These are phyloP conservation scores for Cynocephalus volans DNA, from an alignment of 2,113 vertebrate genomes.

Conservation along the genomic window DNA sequence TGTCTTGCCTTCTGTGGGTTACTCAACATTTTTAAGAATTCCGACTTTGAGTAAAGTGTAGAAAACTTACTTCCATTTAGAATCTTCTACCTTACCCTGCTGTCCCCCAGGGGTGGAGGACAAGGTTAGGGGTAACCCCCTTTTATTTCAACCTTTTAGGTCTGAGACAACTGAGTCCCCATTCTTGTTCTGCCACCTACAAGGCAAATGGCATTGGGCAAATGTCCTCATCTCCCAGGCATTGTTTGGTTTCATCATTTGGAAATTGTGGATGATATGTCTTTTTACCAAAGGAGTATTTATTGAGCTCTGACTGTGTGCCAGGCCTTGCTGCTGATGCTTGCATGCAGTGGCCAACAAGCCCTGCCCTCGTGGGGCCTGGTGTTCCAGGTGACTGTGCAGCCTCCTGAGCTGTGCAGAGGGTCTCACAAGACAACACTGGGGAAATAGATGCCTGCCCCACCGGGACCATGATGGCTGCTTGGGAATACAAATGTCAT, in stretches of 20 bases:
- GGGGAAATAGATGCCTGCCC: too few species aligned
- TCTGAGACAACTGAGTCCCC: neutral
- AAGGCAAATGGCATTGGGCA: neutral
- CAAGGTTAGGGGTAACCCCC: too few species aligned
- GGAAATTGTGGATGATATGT: neutral
- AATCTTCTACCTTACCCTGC: too few species aligned
- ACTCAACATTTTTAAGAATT: too few species aligned
- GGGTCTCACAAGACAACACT: neutral
- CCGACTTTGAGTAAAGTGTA: too few species aligned
- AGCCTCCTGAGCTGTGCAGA: neutral
- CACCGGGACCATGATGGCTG: too few species aligned
- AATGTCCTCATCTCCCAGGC: neutral
- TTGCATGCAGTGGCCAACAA: neutral
- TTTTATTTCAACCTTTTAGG: neutral
- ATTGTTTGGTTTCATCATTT: neutral
- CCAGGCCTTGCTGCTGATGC: neutral
- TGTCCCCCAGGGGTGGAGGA: too few species aligned
- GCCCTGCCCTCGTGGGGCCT: neutral
- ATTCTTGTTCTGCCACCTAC: neutral
- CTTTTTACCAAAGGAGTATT: slow-evolving; percentile 19
- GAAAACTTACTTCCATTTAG: too few species aligned
- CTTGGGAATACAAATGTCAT: neutral
- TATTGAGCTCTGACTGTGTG: neutral
- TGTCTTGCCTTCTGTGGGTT: too few species aligned
- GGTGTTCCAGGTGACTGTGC: neutral